A percentile compares a stretch with the other conserved stretches of the same genome.
These are phyloP conservation scores for Tolmerus cingulatus DNA, from an alignment of 2,888 invertebrate genomes.

Conservation along the genomic window DNA sequence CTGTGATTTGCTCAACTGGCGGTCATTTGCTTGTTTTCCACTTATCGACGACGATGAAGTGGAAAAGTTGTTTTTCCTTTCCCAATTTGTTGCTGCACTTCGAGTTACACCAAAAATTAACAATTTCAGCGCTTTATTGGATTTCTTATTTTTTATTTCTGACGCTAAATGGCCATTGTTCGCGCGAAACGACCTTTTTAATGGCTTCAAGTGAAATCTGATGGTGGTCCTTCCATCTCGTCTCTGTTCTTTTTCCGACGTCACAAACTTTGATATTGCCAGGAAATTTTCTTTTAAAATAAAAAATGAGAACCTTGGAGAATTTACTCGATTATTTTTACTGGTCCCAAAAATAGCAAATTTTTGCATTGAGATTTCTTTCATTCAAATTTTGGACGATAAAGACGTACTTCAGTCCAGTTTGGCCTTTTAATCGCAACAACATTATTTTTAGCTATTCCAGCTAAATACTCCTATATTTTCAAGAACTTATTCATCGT, in stretches of 20 bases:
- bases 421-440: background rate
- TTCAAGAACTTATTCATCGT: background rate
- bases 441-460: background rate
- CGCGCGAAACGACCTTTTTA: background rate
- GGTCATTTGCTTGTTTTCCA: conserved; percentile 34
- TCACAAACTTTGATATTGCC: background rate
- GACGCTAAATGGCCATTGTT: background rate
- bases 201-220: background rate
- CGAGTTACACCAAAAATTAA: background rate
- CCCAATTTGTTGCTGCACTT: conserved; percentile 9
- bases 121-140: background rate
- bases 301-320: background rate
- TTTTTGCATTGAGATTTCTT: background rate
- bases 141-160: background rate
- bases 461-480: background rate
- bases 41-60: conserved; percentile 2
- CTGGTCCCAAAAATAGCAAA: background rate
- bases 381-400: background rate
- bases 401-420: background rate
- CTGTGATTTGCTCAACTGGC: conserved; percentile 24
- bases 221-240: background rate
- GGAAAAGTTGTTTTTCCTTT: conserved; percentile 22
- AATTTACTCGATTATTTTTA: background rate
- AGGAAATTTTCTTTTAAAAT: background rate
- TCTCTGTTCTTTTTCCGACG: background rate